phyloP scores from a whole-genome alignment of 1,140 invertebrate genomes.

The Centruroides vittatus region DNA sequence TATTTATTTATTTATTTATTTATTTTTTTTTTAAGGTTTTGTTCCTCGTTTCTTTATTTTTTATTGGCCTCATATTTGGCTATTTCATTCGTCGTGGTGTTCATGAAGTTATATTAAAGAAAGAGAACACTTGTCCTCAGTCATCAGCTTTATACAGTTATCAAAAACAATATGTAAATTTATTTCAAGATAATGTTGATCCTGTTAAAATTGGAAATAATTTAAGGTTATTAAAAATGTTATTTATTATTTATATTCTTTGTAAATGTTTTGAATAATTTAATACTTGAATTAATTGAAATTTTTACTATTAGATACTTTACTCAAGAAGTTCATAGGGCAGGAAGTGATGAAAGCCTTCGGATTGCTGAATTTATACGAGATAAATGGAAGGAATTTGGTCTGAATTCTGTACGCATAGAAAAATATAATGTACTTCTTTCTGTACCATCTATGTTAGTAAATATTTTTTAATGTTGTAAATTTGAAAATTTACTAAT shows the following conservation, averaged over 20 bases:
- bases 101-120: not conserved
- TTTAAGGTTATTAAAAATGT: not conserved
- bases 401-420: not conserved
- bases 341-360: not conserved
- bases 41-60: not conserved
- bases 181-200: not conserved
- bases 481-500: too few species aligned
- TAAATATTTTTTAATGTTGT: not conserved
- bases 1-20: too few species aligned
- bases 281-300: not conserved
- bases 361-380: not conserved
- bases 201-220: not conserved
- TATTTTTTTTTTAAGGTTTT: too few species aligned
- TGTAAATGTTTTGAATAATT: not conserved
- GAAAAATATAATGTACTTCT: not conserved
- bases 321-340: not conserved
- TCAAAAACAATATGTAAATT: not conserved
- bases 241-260: not conserved
- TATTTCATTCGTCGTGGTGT: not conserved
- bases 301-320: not conserved
- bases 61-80: not conserved
- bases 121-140: not conserved
- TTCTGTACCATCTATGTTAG: not conserved
- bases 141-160: not conserved
- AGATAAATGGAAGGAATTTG: not conserved